Evolutionary conservation across 2,888 invertebrate genomes (phyloP).

Genomic region (Tetragonisca angustula): DNA sequence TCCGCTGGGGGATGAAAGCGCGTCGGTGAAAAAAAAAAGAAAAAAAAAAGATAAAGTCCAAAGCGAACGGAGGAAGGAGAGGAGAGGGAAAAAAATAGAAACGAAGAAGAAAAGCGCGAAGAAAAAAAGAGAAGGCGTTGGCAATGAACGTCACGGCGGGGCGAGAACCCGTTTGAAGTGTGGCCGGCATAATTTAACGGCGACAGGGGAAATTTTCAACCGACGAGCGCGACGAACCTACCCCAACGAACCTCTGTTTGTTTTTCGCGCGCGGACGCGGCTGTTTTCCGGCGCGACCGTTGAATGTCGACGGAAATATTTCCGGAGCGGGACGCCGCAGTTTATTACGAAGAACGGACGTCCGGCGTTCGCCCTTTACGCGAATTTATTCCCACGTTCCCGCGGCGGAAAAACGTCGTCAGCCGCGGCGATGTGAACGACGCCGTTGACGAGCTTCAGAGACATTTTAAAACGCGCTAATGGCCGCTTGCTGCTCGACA

Average conservation of each 20-base stretch:
- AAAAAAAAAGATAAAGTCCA: background rate
- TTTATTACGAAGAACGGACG: slow-evolving; percentile 69
- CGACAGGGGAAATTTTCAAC: slow-evolving; percentile 67
- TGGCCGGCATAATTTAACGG: slow-evolving; percentile 64
- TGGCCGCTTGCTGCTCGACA: background rate
- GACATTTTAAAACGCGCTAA: slow-evolving; percentile 33
- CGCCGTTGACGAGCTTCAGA: slow-evolving; percentile 6
- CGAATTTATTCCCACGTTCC: slow-evolving; percentile 56
- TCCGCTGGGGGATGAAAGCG: background rate
- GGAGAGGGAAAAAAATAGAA: background rate
- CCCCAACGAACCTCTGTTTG: slow-evolving; percentile 39
- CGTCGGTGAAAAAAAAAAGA: background rate
- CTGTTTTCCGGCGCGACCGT: slow-evolving; percentile 43
- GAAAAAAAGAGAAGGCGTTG: background rate
- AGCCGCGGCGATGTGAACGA: background rate
- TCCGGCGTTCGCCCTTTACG: slow-evolving; percentile 62
- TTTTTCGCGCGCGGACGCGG: slow-evolving; percentile 52
- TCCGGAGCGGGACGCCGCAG: slow-evolving; percentile 62
- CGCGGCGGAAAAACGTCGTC: slow-evolving; percentile 13
- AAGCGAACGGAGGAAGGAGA: background rate
- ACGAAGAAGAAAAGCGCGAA: background rate
- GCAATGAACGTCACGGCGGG: slow-evolving; percentile 48
- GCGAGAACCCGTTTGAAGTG: slow-evolving; percentile 57
- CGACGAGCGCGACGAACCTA: background rate
- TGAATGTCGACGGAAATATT: slow-evolving; percentile 61